A percentile compares a stretch with the other conserved stretches of the same genome.
Evolutionary conservation across 2,888 invertebrate species (phyloP).

Genomic region (Ochlodes sylvanus): DNA sequence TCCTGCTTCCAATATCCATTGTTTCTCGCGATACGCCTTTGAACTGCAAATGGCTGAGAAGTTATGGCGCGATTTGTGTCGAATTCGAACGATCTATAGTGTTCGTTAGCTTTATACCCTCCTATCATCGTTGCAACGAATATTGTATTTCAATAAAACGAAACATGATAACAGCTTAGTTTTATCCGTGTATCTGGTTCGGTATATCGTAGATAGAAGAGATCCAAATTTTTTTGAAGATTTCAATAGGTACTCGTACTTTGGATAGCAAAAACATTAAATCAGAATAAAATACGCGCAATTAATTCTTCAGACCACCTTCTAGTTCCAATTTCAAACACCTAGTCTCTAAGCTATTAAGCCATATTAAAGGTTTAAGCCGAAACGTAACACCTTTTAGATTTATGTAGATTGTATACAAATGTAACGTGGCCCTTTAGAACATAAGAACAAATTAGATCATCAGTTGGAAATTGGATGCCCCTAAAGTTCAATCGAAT

Average conservation of each 20-base stretch:
- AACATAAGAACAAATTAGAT: constrained; percentile 4
- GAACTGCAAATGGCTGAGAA: constrained; percentile 3
- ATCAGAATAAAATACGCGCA: too few species aligned
- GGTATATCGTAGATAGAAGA: too few species aligned
- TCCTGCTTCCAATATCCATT: constrained; percentile 20
- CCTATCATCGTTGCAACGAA: not conserved
- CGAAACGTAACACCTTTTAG: not conserved
- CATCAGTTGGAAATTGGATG: not conserved
- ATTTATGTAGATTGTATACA: not conserved
- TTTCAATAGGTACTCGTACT: too few species aligned
- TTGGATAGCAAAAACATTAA: too few species aligned
- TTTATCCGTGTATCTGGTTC: too few species aligned
- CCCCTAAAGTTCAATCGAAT: not conserved
- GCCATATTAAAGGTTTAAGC: not conserved
- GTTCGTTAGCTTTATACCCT: constrained; percentile 1
- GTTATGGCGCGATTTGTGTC: constrained; percentile 14
- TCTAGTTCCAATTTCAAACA: not conserved
- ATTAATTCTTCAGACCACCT: not conserved
- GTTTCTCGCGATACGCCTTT: constrained; percentile 11
- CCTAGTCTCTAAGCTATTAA: not conserved
- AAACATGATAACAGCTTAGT: not conserved
- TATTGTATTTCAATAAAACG: not conserved
- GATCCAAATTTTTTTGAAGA: too few species aligned
- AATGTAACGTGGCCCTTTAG: constrained; percentile 1
- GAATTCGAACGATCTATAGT: constrained; percentile 3